These are phyloP conservation scores for Temnopleurus reevesii DNA, from an alignment of 53 echinoderm and acorn worm genomes.

Conservation along the genomic window DNA sequence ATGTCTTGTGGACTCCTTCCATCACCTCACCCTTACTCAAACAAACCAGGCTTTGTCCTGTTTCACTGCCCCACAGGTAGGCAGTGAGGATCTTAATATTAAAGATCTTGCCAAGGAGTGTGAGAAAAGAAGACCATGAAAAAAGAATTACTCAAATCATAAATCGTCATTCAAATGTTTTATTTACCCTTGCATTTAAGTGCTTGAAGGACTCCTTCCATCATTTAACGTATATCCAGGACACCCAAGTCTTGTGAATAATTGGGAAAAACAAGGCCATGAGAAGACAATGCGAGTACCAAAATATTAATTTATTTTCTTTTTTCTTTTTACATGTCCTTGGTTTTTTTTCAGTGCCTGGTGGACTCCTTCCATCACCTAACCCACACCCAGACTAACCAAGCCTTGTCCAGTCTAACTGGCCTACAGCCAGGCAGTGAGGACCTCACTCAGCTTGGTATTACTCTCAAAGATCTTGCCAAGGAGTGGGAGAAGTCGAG, in stretches of 20 bases:
- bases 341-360: constrained; percentile 60
- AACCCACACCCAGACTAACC: constrained; percentile 70
- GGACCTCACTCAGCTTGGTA: constrained; percentile 57
- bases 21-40: constrained; percentile 72
- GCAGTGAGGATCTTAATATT: constrained; percentile 62
- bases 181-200: too few relatives aligned
- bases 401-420: constrained; percentile 67
- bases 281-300: too few relatives aligned
- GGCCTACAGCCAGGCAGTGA: constrained; percentile 63
- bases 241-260: too few relatives aligned
- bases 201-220: too few relatives aligned
- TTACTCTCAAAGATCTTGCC: constrained; percentile 62
- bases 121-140: constrained; percentile 14
- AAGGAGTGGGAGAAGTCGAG: constrained; percentile 46
- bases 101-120: constrained; percentile 63
- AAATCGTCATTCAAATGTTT: too few relatives aligned
- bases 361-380: constrained; percentile 65
- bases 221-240: too few relatives aligned
- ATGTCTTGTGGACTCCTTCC: constrained; percentile 66
- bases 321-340: not conserved
- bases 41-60: constrained; percentile 63
- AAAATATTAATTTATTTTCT: too few relatives aligned
- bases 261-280: too few relatives aligned
- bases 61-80: constrained; percentile 58
- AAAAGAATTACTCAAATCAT: too few relatives aligned